Conservation (phyloP, 1,140 invertebrate species). For the Meloidogyne chitwoodi region DNA sequence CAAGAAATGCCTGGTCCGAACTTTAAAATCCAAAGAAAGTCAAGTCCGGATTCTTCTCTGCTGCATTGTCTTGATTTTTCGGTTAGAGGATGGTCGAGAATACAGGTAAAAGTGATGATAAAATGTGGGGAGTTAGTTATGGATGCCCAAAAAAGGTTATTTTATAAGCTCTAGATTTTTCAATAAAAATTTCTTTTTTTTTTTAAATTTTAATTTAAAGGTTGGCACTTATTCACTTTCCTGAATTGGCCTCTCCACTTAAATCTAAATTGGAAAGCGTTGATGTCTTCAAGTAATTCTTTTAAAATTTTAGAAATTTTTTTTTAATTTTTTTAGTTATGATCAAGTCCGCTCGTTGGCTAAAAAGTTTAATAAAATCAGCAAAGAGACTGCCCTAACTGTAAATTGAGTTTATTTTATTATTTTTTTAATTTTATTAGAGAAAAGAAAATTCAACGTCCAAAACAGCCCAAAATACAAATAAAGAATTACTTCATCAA, state of each 20-base stretch:
- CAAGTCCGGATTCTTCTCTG: too few species aligned
- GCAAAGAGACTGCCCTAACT: constrained; percentile 11
- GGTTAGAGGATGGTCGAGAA: too few species aligned
- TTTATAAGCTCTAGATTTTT: too few species aligned
- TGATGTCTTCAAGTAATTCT: constrained; percentile 15
- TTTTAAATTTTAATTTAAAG: background rate
- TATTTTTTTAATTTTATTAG: constrained; percentile 1
- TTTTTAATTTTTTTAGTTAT: constrained; percentile 7
- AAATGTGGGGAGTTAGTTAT: too few species aligned
- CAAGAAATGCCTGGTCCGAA: too few species aligned
- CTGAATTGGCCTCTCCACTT: background rate
- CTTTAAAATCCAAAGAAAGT: too few species aligned
- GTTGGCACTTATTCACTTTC: constrained; percentile 13
- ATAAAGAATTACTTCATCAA: constrained; percentile 32
- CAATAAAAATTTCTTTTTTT: too few species aligned
- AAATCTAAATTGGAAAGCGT: constrained; percentile 16
- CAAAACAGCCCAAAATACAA: background rate
- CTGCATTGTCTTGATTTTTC: too few species aligned
- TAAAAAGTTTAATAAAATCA: constrained; percentile 29
- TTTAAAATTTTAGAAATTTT: background rate
- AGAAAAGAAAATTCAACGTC: constrained; percentile 10
- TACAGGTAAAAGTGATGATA: too few species aligned
- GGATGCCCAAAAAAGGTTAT: too few species aligned
- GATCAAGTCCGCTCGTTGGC: constrained; percentile 14
- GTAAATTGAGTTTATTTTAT: background rate